These are phyloP conservation scores for Drosophila fulvimacula DNA, from an alignment of 2,888 invertebrate genomes.

Conservation along the genomic window DNA sequence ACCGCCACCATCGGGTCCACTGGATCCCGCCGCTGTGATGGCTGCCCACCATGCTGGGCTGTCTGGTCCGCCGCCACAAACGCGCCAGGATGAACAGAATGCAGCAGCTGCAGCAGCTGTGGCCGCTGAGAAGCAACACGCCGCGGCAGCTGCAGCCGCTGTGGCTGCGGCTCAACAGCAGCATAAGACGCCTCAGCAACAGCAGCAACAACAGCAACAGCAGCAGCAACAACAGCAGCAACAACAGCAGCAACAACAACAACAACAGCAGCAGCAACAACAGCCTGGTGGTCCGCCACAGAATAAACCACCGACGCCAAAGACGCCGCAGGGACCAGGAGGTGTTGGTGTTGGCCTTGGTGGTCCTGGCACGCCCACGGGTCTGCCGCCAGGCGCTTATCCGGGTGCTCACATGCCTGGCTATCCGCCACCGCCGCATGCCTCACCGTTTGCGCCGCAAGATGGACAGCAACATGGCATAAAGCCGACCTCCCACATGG, in stretches of 20 bases:
- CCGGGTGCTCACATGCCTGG: conserved; percentile 82
- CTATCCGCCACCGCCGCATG: conserved; percentile 85
- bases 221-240: conserved; percentile 44
- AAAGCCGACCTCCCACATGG: conserved; percentile 88
- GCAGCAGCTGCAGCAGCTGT: conserved; percentile 76
- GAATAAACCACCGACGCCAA: conserved; percentile 85
- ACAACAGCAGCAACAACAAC: conserved; percentile 29
- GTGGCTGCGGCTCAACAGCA: conserved; percentile 68
- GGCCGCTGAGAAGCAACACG: conserved; percentile 62
- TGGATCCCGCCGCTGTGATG: conserved; percentile 83
- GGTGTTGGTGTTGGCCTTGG: conserved; percentile 68
- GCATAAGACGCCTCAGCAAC: conserved; percentile 39
- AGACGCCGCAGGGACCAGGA: conserved; percentile 84
- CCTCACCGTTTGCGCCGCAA: conserved; percentile 87
- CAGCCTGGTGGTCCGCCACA: conserved; percentile 71
- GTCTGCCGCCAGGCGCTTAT: conserved; percentile 83
- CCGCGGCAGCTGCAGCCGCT: conserved; percentile 66
- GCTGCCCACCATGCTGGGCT: conserved; percentile 84
- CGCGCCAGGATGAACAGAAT: conserved; percentile 86
- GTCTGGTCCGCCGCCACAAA: conserved; percentile 85
- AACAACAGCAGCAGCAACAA: conserved; percentile 45
- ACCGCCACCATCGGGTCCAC: conserved; percentile 83
- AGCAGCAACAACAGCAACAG: conserved; percentile 52
- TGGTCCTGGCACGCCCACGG: conserved; percentile 80
- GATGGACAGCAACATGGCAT: conserved; percentile 89